Conservation (phyloP, 2,113 vertebrate genomes). For the Tylochromis polylepis region DNA sequence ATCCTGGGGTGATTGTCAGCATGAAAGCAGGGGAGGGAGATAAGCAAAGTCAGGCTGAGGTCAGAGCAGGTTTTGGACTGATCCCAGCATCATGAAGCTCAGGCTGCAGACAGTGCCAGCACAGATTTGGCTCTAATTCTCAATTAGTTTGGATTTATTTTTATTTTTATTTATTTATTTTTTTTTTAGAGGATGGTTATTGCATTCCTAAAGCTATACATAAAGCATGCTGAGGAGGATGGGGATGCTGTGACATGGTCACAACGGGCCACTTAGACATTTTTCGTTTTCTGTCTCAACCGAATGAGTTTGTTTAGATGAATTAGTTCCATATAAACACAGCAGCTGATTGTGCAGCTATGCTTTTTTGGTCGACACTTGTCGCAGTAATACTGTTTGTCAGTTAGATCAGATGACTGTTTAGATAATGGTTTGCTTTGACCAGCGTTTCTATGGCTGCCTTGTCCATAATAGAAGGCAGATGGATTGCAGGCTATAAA, state of each 20-base stretch:
- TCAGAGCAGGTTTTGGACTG: constrained; percentile 40
- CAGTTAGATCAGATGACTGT: constrained; percentile 38
- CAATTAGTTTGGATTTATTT: neutral
- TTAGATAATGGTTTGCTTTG: constrained; percentile 37
- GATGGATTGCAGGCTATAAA: constrained; percentile 8
- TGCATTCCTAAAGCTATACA: constrained; percentile 41
- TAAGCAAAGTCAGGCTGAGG: constrained; percentile 50
- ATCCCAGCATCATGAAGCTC: constrained; percentile 15
- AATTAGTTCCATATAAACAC: constrained; percentile 50
- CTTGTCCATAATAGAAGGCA: constrained; percentile 20
- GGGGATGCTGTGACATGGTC: constrained; percentile 35
- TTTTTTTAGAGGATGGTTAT: constrained; percentile 20
- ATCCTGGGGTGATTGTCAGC: constrained; percentile 19
- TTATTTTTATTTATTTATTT: neutral
- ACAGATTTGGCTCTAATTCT: constrained; percentile 32
- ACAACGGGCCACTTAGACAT: constrained; percentile 28
- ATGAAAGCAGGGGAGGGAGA: constrained; percentile 7
- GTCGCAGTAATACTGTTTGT: constrained; percentile 52
- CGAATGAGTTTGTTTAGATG: constrained; percentile 47
- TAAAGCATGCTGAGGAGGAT: constrained; percentile 20
- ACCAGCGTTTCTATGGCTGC: constrained; percentile 19
- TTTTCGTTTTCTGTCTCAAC: constrained; percentile 52
- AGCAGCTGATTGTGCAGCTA: constrained; percentile 39
- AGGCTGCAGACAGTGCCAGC: constrained; percentile 4
- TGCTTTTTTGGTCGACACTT: constrained; percentile 36